Conservation (phyloP, 2,797 vertebrate species). For the Notolabrus celidotus region DNA sequence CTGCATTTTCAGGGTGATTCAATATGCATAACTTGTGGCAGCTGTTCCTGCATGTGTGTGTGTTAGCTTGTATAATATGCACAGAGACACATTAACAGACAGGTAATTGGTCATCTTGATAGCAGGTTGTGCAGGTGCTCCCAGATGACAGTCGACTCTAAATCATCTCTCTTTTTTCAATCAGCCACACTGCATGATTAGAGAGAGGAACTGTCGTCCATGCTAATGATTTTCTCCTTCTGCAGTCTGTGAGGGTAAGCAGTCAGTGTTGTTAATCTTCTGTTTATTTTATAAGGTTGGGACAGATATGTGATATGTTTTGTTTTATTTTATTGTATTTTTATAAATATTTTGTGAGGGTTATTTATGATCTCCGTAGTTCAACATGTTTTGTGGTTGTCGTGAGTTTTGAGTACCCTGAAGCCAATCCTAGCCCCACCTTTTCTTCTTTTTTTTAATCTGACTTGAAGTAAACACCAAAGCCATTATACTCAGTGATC, state of each 20-base stretch:
- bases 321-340: background rate
- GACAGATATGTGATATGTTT: background rate
- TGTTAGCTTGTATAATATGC: background rate
- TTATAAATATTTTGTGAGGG: background rate
- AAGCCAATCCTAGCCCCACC: slow-evolving; percentile 3
- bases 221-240: background rate
- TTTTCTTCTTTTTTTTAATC: background rate
- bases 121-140: background rate
- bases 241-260: background rate
- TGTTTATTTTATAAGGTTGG: background rate
- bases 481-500: background rate
- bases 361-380: background rate
- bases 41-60: background rate
- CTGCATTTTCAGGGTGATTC: too few relatives aligned
- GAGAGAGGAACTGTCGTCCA: background rate
- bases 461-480: slow-evolving; percentile 18
- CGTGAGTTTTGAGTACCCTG: slow-evolving; percentile 9
- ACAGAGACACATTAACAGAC: background rate
- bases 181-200: background rate
- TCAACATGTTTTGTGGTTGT: background rate
- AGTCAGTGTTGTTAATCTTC: background rate
- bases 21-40: background rate
- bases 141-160: background rate
- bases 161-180: background rate
- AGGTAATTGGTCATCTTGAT: background rate